Percentiles rank a stretch among this genome's conserved stretches.
Conservation (phyloP, 2,888 invertebrate genomes). For the Catocala fraxini region DNA sequence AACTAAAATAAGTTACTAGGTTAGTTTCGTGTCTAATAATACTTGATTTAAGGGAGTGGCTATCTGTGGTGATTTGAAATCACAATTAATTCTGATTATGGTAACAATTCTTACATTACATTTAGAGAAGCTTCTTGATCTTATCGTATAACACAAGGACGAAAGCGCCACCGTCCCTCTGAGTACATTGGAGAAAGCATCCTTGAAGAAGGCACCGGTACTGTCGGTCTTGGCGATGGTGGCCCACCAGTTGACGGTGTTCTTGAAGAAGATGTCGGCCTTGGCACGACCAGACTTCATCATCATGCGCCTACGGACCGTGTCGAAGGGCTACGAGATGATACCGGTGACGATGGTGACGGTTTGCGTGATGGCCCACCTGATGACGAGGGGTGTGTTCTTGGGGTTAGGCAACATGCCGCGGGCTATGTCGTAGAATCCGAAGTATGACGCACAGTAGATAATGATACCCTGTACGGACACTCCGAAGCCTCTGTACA, state of each 20-base stretch:
- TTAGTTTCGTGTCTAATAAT: constrained; percentile 83
- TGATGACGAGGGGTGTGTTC: constrained; percentile 96
- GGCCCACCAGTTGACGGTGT: constrained; percentile 96
- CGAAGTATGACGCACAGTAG: constrained; percentile 98
- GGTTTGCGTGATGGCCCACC: constrained; percentile 97
- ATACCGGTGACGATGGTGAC: constrained; percentile 94
- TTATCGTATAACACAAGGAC: constrained; percentile 97
- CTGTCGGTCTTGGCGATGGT: constrained; percentile 96
- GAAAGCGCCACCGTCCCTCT: constrained; percentile 97
- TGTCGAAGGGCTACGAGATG: constrained; percentile 98
- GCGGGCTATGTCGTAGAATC: constrained; percentile 98
- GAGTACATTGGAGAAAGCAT: constrained; percentile 97
- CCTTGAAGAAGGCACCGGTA: constrained; percentile 96
- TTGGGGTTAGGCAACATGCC: constrained; percentile 97
- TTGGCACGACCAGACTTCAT: constrained; percentile 98
- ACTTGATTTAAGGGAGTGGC: constrained; percentile 84
- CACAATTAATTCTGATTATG: constrained; percentile 76
- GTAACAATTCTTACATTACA: constrained; percentile 82
- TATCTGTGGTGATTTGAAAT: constrained; percentile 76
- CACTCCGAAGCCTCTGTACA: constrained; percentile 98
- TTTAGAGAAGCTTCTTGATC: constrained; percentile 92
- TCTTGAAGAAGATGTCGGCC: constrained; percentile 95
- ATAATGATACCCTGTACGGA: constrained; percentile 98
- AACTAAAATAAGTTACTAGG: constrained; percentile 87
- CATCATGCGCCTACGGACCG: constrained; percentile 99